Percentiles rank a stretch among this genome's conserved stretches.
phyloP scores from a whole-genome alignment of 2,113 vertebrate genomes.

The Thermophis baileyi region DNA sequence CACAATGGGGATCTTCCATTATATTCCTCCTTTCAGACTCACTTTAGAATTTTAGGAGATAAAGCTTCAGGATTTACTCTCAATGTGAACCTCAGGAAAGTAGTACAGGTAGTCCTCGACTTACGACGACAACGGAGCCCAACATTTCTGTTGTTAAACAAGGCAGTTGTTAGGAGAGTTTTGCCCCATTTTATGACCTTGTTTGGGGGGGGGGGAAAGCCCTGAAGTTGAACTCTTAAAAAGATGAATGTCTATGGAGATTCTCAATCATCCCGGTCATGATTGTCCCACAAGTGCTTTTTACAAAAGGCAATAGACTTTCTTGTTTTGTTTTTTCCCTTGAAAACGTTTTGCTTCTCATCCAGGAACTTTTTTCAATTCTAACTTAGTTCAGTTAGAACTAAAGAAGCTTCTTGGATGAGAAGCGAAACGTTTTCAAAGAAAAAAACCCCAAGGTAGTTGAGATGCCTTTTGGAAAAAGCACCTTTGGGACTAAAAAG shows the following conservation, averaged over 20 bases:
- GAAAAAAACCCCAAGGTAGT: background rate
- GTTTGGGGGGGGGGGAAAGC: background rate
- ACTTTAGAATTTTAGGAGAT: background rate
- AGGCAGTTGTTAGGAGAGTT: background rate
- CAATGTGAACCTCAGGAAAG: background rate
- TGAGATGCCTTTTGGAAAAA: background rate
- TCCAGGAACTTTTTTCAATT: background rate
- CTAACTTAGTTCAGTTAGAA: background rate
- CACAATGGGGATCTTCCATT: background rate
- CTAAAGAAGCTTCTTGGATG: background rate
- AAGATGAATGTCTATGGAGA: background rate
- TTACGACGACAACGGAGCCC: background rate
- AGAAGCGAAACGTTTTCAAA: background rate
- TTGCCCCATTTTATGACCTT: background rate
- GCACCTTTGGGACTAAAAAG: background rate
- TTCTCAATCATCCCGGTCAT: too few relatives aligned
- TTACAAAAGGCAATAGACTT: background rate
- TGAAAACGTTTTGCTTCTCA: background rate
- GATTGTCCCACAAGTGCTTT: background rate
- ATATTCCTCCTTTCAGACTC: background rate
- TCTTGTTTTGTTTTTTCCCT: background rate
- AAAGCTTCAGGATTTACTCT: background rate
- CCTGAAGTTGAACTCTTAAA: background rate
- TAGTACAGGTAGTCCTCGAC: background rate
- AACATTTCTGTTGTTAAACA: background rate